Evolutionary conservation across 2,113 vertebrate genomes (phyloP).

Genomic region (Forbesichthys papilliferus): DNA sequence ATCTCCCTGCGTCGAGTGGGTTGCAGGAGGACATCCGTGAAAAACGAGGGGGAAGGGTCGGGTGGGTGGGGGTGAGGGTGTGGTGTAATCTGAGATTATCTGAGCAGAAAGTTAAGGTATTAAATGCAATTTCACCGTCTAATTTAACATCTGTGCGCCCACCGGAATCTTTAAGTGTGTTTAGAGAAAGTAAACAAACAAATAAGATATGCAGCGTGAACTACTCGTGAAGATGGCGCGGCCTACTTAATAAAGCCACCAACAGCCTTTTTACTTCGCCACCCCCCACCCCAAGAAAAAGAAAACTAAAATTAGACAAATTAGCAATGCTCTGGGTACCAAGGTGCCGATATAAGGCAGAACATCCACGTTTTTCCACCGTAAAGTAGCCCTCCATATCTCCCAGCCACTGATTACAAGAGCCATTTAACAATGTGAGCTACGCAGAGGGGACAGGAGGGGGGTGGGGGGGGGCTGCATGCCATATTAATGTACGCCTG

Average conservation of each 20-base stretch:
- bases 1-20: constrained; percentile 75
- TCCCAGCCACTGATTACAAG: constrained; percentile 48
- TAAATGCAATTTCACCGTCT: constrained; percentile 37
- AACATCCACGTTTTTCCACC: constrained; percentile 39
- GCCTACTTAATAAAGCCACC: constrained; percentile 19
- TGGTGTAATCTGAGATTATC: constrained; percentile 46
- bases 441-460: constrained; percentile 1
- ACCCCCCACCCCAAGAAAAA: constrained; percentile 2
- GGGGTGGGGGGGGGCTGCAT: constrained; percentile 6
- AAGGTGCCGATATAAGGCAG: constrained; percentile 56
- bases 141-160: constrained; percentile 24
- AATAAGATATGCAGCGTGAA: constrained; percentile 5
- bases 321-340: constrained; percentile 53
- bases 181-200: not conserved
- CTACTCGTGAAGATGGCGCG: constrained; percentile 18
- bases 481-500: constrained; percentile 16
- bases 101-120: constrained; percentile 35
- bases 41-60: constrained; percentile 30
- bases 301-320: constrained; percentile 42
- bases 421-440: constrained; percentile 46
- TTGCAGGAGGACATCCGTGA: not conserved
- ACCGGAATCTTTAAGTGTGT: constrained; percentile 28
- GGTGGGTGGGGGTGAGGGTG: constrained; percentile 47
- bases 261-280: constrained; percentile 1
- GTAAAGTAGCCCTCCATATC: constrained; percentile 57